Evolutionary conservation across 2,797 vertebrate genomes (phyloP).

Genomic region (Otus scops): DNA sequence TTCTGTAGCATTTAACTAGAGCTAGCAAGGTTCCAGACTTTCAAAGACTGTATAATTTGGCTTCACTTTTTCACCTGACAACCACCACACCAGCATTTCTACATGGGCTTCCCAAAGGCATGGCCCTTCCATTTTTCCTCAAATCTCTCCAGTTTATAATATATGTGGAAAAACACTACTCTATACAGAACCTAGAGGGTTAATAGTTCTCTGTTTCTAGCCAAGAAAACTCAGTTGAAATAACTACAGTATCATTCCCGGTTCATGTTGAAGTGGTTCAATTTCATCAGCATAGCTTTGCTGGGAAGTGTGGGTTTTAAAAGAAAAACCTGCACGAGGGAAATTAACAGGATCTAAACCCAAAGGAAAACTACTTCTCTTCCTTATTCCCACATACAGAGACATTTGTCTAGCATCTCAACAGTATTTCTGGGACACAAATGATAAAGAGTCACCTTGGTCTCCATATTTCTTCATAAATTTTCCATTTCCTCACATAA

Average conservation of each 20-base stretch:
- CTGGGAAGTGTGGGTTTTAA: background rate
- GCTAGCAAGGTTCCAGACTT: background rate
- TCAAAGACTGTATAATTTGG: background rate
- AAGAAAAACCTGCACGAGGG: background rate
- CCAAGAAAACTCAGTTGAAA: background rate
- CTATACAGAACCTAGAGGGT: background rate
- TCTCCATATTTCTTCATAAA: background rate
- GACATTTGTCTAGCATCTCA: background rate
- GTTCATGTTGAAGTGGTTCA: background rate
- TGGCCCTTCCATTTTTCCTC: background rate
- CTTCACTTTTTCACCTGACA: background rate
- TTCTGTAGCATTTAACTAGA: background rate
- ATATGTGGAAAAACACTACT: background rate
- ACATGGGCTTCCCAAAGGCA: background rate
- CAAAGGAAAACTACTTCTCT: background rate
- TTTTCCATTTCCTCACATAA: background rate
- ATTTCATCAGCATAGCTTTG: background rate
- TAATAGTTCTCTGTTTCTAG: background rate
- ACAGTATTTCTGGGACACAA: background rate
- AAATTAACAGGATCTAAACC: background rate
- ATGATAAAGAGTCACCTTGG: background rate
- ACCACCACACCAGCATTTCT: background rate
- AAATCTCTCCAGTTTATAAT: background rate
- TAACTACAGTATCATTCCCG: background rate
- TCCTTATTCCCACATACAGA: background rate